A percentile compares a stretch with the other conserved stretches of the same genome.
Evolutionary conservation across 2,113 vertebrate species (phyloP).

Genomic region (Microtus richardsoni): DNA sequence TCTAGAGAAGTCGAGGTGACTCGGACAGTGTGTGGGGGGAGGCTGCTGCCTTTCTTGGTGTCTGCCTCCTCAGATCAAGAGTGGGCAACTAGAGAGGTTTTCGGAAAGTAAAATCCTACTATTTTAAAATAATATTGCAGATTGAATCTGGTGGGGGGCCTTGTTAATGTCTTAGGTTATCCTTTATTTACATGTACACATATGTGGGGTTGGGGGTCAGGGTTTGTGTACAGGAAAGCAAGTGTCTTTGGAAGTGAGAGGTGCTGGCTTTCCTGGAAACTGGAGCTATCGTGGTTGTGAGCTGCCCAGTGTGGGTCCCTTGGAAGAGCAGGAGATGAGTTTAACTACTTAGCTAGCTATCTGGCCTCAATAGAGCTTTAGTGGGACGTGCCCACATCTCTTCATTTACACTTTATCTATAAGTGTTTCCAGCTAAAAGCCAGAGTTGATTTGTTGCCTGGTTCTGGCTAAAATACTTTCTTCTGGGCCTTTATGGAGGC

Average conservation of each 20-base stretch:
- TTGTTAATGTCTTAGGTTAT: neutral
- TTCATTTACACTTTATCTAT: neutral
- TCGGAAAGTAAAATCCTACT: neutral
- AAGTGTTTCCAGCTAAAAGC: neutral
- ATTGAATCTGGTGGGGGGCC: neutral
- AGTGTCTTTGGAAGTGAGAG: neutral
- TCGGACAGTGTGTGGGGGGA: neutral
- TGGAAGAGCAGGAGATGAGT: neutral
- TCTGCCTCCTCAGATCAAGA: neutral
- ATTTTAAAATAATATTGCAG: neutral
- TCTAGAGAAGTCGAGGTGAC: neutral
- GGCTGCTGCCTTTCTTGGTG: neutral
- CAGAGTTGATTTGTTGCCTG: neutral
- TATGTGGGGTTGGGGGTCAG: neutral
- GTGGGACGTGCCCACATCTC: neutral
- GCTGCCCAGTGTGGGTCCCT: neutral
- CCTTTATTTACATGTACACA: neutral
- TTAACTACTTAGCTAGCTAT: neutral
- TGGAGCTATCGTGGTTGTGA: neutral
- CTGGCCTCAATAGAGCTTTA: neutral
- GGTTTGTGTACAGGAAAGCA: neutral
- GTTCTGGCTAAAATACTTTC: neutral
- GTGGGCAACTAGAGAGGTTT: neutral
- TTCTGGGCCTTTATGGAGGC: neutral
- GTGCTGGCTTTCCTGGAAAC: neutral